Base-by-base conservation (phyloP, 2,797 vertebrate species). In the Poecile montanus region DNA sequence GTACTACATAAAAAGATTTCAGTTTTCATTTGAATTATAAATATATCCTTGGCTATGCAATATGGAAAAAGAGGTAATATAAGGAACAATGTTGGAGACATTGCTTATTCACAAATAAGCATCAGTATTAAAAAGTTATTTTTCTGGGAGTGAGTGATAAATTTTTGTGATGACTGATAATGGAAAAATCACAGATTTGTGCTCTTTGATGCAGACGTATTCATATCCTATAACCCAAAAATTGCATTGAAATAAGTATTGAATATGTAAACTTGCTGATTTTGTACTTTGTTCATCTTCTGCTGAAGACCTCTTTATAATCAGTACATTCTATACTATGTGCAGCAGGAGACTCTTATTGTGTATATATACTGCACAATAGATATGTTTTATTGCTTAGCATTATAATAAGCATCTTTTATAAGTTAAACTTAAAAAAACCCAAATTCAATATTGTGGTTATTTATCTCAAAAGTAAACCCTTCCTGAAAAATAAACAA, bases 391-490 rank as follows among this genome's bases (percentile, higher is more conserved):
- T 63, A 60, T 63, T 93, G 62, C 40, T 78, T 85, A 78, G 29
- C 29, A 60, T 81, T 81, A 54, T 54, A 70, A 74, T 80, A 93
- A 83, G 15, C 2, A 0, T 58, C n/a, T 88, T 90, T 92, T 76
- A 32, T 58, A 93, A 84, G 11, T 74, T 65, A 65, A 93, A 67
- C 38, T 81, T 83, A 4, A 74, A 65, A 78, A 94, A 77, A 63
- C 50, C 66, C 14, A 47, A 22, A 40, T 67, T 47, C 45, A 91
- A 17, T 62, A 51, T 47, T 82, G 32, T 76, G 32, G 19, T 66
- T 85, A 38, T 94, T 94, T 88, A 83, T 88, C 61, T 94, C 54
- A 74, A 87, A 88, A 71, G 34, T 53, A 91, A 94, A 76, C 32
- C 13, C 16, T 77, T 21, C 50, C 42, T 3, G 15, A 61, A 86